Evolutionary conservation across 1,140 invertebrate species (phyloP).

Genomic region (fruit fly (Drosophila melanogaster)): DNA sequence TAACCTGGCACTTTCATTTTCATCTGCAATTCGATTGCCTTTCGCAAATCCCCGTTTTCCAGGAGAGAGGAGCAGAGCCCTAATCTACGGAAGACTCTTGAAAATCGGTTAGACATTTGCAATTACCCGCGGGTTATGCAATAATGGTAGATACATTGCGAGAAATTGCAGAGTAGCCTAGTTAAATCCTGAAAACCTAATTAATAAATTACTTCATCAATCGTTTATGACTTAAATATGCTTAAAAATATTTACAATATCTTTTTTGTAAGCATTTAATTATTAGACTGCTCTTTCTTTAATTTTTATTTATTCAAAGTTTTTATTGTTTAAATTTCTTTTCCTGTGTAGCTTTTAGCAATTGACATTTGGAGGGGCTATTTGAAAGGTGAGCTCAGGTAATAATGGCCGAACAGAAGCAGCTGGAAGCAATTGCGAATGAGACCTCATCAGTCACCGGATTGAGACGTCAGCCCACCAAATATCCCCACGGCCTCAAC

Average conservation of each 20-base stretch:
- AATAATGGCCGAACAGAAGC: constrained; percentile 61
- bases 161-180: not conserved
- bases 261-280: no score
- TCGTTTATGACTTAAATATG: no score
- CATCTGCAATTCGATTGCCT: constrained; percentile 71
- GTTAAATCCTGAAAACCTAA: no score
- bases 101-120: constrained; percentile 65
- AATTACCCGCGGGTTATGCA: constrained; percentile 67
- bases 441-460: constrained; percentile 45
- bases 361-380: constrained; percentile 63
- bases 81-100: constrained; percentile 44
- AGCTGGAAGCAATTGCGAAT: constrained; percentile 57
- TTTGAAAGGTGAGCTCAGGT: constrained; percentile 41
- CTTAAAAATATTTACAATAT: not conserved
- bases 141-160: constrained; percentile 24
- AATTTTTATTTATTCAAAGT: not conserved
- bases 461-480: constrained; percentile 73
- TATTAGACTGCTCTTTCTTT: no score
- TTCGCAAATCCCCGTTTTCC: constrained; percentile 43
- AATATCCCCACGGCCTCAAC: constrained; percentile 77
- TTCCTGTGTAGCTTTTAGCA: constrained; percentile 21
- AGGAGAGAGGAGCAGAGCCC: constrained; percentile 20
- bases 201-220: no score
- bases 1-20: constrained; percentile 72
- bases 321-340: not conserved